Percentiles rank a stretch among this genome's conserved stretches.
phyloP scores from a whole-genome alignment of 2,113 vertebrate species.

The Carettochelys insculpta region DNA sequence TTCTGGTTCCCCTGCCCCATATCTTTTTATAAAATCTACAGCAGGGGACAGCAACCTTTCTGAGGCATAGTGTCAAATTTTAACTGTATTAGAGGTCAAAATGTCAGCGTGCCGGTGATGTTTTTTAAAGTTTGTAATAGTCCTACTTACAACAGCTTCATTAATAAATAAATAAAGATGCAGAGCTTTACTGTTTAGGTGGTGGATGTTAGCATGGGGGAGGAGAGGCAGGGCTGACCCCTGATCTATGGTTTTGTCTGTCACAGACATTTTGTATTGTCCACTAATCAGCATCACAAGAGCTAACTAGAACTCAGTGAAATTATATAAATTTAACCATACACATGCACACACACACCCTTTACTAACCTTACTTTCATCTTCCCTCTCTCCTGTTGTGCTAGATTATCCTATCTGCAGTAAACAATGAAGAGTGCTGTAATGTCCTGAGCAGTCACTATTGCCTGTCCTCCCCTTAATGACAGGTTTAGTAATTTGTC shows the following conservation, averaged over 20 bases:
- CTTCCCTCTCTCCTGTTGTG: slow-evolving; percentile 25
- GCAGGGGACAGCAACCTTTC: too few relatives aligned
- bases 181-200: too few relatives aligned
- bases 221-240: too few relatives aligned
- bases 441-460: slow-evolving; percentile 25
- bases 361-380: slow-evolving; percentile 59
- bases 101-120: too few relatives aligned
- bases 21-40: background rate
- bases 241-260: slow-evolving; percentile 1
- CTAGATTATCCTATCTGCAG: background rate
- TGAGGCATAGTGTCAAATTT: too few relatives aligned
- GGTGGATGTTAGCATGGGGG: too few relatives aligned
- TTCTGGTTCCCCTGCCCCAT: background rate
- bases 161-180: too few relatives aligned
- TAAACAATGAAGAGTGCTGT: slow-evolving; percentile 38
- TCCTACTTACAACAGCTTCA: too few relatives aligned
- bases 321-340: too few relatives aligned
- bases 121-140: too few relatives aligned
- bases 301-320: background rate
- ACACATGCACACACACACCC: too few relatives aligned
- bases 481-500: slow-evolving; percentile 59
- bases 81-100: too few relatives aligned
- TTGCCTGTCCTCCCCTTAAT: slow-evolving; percentile 65
- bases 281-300: background rate
- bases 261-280: background rate